These are phyloP conservation scores for Heliornis fulica DNA, from an alignment of 2,113 vertebrate species.

Conservation along the genomic window DNA sequence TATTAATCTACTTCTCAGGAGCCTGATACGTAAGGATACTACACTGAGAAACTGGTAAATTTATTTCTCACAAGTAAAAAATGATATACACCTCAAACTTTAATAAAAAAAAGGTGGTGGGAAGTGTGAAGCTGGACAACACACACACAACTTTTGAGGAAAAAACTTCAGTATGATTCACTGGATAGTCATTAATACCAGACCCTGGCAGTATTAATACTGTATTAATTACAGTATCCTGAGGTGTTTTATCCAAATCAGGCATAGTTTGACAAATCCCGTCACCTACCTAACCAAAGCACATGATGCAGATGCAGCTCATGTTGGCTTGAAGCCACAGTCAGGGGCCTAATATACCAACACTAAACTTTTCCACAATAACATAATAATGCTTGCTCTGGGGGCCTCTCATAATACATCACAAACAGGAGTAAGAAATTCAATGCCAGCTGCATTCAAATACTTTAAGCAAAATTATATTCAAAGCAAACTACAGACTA, in stretches of 20 bases:
- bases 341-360: not conserved
- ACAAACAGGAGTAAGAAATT: not conserved
- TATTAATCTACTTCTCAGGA: not conserved
- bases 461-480: not conserved
- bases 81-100: fast-evolving
- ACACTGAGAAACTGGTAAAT: not conserved
- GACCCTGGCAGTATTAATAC: not conserved
- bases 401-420: not conserved
- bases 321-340: not conserved
- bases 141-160: not conserved
- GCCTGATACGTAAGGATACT: not conserved
- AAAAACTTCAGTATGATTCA: not conserved
- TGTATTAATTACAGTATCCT: too few relatives aligned
- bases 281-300: not conserved
- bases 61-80: not conserved
- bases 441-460: not conserved
- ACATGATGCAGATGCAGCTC: not conserved
- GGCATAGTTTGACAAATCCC: not conserved
- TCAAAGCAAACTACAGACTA: not conserved
- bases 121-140: not conserved
- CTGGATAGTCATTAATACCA: not conserved
- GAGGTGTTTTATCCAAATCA: not conserved
- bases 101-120: fast-evolving
- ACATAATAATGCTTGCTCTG: not conserved
- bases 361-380: not conserved